Base-by-base conservation (phyloP, 2,888 invertebrate genomes). In the Eristalis tenax region DNA sequence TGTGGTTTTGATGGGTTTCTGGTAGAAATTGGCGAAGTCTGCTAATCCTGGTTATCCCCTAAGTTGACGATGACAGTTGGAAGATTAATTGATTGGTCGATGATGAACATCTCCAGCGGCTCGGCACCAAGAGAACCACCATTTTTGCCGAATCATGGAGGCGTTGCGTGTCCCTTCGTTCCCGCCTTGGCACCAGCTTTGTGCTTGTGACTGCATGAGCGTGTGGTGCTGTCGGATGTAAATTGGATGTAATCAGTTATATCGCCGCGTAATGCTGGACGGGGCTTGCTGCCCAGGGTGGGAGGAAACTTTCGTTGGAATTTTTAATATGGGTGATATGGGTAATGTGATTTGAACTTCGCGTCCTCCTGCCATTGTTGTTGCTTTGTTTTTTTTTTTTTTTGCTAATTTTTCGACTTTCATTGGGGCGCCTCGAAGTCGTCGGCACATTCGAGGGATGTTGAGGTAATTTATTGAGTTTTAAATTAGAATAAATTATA, bases 71-170 rank as follows among this genome's bases (percentile, higher is more conserved):
- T 65, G 74, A 82, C 69, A 74, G 61, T 69, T 23, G 26, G 61
- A 78, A 83, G 78, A 82, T 83, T 86, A 82, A 86, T 86, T 86
- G 82, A 82, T 86, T 86, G 82, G 77, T 65, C 73, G 77, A 77
- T 85, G 85, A 81, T 77, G 77, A 81, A 85, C 85, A 81, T 77
- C 69, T 56, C 56, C 50, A 15, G 18, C 38, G 74, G 28, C 63
- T 22, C 63, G 56, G 50, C 50, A 56, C 69, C 68, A 11, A 28
- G 66, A 26, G 61, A 73, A 80, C 38, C 18, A 0, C 26, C 4
- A 26, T 66, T 68, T 32, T 32, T 66, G 32, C 61, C 61, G 59
- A 32, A 61, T 74, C 59, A 68, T 64, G 74, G 56, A 32, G 63
- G 56, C 59, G 32, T 59, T 56, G 32, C 8, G 38, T 13, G 38